Evolutionary conservation across 1,140 invertebrate species (phyloP).

Genomic region (Saccostrea echinata): DNA sequence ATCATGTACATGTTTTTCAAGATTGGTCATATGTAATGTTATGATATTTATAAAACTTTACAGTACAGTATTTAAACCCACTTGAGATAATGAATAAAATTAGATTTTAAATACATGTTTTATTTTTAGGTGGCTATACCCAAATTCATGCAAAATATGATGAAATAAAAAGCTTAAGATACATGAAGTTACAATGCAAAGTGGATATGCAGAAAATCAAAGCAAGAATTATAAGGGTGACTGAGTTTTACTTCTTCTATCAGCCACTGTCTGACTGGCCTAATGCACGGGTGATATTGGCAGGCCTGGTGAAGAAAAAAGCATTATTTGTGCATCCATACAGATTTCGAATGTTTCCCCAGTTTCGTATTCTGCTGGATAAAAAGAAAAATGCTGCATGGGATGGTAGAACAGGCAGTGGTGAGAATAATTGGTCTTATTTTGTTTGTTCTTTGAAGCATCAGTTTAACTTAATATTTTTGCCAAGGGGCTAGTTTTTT

Average conservation of each 20-base stretch:
- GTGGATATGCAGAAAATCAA: not conserved
- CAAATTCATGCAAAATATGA: not conserved
- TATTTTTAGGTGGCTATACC: not conserved
- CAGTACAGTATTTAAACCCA: too few species aligned
- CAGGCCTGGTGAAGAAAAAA: not conserved
- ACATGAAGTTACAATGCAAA: not conserved
- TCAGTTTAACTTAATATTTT: too few species aligned
- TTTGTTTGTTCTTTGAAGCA: too few species aligned
- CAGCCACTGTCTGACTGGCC: not conserved
- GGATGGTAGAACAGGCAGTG: not conserved
- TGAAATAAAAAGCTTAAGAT: not conserved
- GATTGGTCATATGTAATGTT: too few species aligned
- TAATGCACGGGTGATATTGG: not conserved
- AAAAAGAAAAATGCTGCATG: not conserved
- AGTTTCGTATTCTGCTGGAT: conserved; percentile 1
- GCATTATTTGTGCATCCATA: not conserved
- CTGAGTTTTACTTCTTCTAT: not conserved
- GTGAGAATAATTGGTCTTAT: not conserved
- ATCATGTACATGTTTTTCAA: too few species aligned
- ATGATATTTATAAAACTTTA: too few species aligned
- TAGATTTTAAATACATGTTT: too few species aligned
- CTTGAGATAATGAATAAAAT: too few species aligned
- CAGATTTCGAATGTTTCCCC: not conserved
- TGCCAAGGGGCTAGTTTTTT: too few species aligned
- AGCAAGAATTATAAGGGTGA: not conserved